phyloP scores from a whole-genome alignment of 2,888 invertebrate genomes.

The Acrocyrtus sp. region DNA sequence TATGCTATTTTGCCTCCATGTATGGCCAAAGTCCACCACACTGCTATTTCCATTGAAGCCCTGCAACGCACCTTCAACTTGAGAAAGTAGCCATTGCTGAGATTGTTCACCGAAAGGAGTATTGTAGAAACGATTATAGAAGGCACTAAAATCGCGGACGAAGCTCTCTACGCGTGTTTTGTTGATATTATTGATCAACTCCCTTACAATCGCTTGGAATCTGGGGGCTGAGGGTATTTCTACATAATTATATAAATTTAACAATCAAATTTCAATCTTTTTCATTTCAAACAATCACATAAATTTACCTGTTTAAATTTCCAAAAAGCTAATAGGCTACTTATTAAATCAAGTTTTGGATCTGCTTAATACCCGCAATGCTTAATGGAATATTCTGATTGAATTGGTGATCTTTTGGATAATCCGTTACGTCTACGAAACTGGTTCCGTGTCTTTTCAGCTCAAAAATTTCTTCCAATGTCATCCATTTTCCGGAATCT shows the following conservation, averaged over 20 bases:
- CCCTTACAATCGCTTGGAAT: background rate
- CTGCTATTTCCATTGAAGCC: conserved; percentile 8
- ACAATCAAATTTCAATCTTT: background rate
- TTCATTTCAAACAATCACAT: too few relatives aligned
- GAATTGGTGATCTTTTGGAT: conserved; percentile 8
- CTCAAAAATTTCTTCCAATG: conserved; percentile 1
- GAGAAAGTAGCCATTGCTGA: conserved; percentile 23
- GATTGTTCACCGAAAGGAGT: conserved; percentile 13
- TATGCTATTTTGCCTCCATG: conserved; percentile 22
- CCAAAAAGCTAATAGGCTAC: too few relatives aligned
- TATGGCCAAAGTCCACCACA: conserved; percentile 9
- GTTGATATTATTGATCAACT: background rate
- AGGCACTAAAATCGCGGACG: conserved; percentile 9
- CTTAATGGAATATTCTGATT: too few relatives aligned
- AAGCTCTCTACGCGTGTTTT: background rate
- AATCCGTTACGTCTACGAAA: conserved; percentile 16
- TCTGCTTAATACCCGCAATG: too few relatives aligned
- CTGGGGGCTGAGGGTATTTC: conserved; percentile 12
- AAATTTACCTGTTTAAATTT: too few relatives aligned
- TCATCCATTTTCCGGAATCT: conserved; percentile 23
- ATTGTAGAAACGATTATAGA: conserved; percentile 22
- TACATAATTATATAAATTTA: background rate
- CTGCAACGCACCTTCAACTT: conserved; percentile 9
- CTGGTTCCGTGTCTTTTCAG: background rate
- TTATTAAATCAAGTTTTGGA: too few relatives aligned